Base-by-base conservation (phyloP, 2,113 vertebrate species). In the Xyrauchen texanus region DNA sequence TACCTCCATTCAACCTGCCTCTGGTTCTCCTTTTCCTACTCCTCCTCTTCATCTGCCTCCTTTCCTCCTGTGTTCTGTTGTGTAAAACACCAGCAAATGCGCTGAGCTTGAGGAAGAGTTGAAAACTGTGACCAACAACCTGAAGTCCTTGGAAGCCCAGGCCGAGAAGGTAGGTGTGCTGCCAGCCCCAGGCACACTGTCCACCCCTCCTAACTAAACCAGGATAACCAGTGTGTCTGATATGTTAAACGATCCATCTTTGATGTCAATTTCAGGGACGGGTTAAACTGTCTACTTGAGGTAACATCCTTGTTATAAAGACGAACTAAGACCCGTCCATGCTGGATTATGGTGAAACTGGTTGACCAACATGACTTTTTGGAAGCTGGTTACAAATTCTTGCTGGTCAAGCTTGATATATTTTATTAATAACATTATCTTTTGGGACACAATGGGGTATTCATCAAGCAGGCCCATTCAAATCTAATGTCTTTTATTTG, bases 91-190 rank as follows among this genome's bases (percentile, higher is more conserved):
- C 96, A 99, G 98, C 95, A 99, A 99, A 98, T 99, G 97, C 94
- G 90, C 96, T 94, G 97, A 99, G 90, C 97, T 99, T 96, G 98
- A 99, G 96, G 98, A 99, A 95, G 98, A 99, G 88, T 95, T 99
- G 97, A 99, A 99, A 98, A 99, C 96, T 93, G 97, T 99, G 95
- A 98, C 96, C 94, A 99, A 98, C 97, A 99, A 97, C 94, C 93
- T 99, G 94, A 99, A 99, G 95, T 99, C 98, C 90, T 95, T 99
- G 96, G 98, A 99, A 94, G 98, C 98, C 94, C 98, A 99, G 96
- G 96, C 97, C 89, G 98, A 99, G 93, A 99, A 99, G 97, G 97
- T 99, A 96, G 91, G 96, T 88, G 76, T 5, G 7, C 81, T 62
- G 71, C 51, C 12, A 83, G 85, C 85, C 80, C 73, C 11, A 45